A percentile compares a stretch with the other conserved stretches of the same genome.
phyloP scores from a whole-genome alignment of 2,797 vertebrate genomes.

The Monodelphis domestica region DNA sequence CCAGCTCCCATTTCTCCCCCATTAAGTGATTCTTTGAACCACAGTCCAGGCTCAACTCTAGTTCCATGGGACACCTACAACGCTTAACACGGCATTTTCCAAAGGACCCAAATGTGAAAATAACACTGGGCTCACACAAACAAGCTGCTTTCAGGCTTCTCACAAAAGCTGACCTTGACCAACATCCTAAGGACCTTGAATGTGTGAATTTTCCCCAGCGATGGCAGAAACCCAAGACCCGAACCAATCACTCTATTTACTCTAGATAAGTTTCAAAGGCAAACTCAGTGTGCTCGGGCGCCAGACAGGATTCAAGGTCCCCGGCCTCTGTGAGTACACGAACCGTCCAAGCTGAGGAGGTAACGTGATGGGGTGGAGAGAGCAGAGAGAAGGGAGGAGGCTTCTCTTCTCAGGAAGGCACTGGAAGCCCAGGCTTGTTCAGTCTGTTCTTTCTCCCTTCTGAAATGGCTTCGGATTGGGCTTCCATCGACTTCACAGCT shows the following conservation, averaged over 20 bases:
- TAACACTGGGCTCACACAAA: not conserved
- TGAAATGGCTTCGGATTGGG: too few species aligned
- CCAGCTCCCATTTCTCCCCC: not conserved
- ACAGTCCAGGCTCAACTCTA: not conserved
- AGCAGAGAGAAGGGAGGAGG: not conserved
- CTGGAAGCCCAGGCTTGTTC: not conserved
- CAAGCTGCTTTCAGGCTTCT: not conserved
- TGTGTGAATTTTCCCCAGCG: not conserved
- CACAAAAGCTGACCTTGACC: not conserved
- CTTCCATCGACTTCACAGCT: too few species aligned
- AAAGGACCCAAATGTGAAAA: not conserved
- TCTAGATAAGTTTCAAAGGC: not conserved
- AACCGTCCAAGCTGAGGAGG: not conserved
- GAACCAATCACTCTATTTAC: not conserved
- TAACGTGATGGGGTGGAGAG: not conserved
- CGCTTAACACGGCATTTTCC: not conserved
- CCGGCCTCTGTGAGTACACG: not conserved
- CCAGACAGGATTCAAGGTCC: not conserved
- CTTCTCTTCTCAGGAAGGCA: not conserved
- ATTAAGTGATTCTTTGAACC: not conserved
- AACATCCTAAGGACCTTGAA: not conserved
- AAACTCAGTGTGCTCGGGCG: not conserved
- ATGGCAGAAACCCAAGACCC: not conserved
- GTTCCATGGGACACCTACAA: not conserved
- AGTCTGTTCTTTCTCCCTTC: too few species aligned